Conservation (phyloP, 64 coral and sea anemone species). For the Montipora sp. region DNA sequence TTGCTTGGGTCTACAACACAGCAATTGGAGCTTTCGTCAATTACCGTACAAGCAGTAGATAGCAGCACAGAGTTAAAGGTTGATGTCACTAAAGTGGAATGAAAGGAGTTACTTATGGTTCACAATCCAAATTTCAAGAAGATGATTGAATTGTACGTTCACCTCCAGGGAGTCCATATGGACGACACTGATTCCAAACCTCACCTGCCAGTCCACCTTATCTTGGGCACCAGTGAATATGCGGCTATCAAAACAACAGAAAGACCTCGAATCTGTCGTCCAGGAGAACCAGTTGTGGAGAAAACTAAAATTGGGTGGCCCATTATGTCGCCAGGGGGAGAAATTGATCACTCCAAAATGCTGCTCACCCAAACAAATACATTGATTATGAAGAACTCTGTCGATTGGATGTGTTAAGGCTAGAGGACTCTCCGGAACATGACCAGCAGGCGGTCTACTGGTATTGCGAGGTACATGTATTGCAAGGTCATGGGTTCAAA, state of each 20-base stretch:
- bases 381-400: slow-evolving; percentile 16
- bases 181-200: neutral
- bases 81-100: neutral
- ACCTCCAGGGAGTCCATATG: neutral
- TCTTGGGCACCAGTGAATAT: neutral
- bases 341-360: neutral
- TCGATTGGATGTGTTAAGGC: neutral
- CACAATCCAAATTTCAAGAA: neutral
- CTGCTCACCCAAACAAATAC: too few relatives aligned
- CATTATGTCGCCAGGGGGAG: neutral
- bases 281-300: slow-evolving; percentile 29
- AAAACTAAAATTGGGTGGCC: neutral
- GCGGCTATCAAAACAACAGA: neutral
- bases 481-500: too few relatives aligned
- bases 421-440: neutral
- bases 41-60: neutral
- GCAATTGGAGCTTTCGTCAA: slow-evolving; percentile 1
- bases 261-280: neutral
- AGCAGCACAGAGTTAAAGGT: too few relatives aligned
- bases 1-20: slow-evolving; percentile 17
- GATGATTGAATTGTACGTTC: neutral
- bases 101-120: neutral
- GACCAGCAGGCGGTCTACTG: neutral
- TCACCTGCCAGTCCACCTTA: too few relatives aligned
- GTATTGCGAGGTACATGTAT: too few relatives aligned